phyloP scores from a whole-genome alignment of 2,797 vertebrate species.

The Pipistrellus pipistrellus region DNA sequence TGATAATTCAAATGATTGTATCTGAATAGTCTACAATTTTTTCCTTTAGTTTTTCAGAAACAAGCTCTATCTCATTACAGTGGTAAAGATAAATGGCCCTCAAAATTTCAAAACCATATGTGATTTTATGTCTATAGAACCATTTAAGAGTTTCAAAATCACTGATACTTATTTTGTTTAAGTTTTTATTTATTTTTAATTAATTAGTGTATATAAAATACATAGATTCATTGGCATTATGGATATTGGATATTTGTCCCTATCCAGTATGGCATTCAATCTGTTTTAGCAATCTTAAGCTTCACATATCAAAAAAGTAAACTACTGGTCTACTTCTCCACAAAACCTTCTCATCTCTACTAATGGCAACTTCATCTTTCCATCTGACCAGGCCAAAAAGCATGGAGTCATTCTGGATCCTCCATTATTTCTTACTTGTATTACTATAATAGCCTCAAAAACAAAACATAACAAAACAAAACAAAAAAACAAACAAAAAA shows the following conservation, averaged over 20 bases:
- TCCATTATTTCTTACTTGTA: not conserved
- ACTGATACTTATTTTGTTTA: not conserved
- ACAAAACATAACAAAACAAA: not conserved
- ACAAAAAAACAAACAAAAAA: not conserved
- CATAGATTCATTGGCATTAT: not conserved
- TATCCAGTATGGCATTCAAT: not conserved
- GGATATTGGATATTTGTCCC: no score
- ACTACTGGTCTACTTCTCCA: no score
- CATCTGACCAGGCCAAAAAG: not conserved
- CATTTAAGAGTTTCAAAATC: not conserved
- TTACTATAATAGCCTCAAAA: not conserved
- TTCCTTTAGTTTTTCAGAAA: not conserved
- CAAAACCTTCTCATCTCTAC: not conserved
- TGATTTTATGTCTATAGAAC: not conserved
- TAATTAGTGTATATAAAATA: not conserved
- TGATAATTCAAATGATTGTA: not conserved
- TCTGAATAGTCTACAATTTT: not conserved
- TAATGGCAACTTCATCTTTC: not conserved
- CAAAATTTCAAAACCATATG: conserved; percentile 1
- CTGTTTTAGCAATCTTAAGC: not conserved
- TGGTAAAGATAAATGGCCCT: not conserved
- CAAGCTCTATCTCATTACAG: not conserved
- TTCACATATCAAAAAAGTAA: not conserved
- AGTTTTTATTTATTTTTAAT: not conserved
- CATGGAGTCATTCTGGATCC: not conserved